These are phyloP conservation scores for Drosophila siamana DNA, from an alignment of 2,888 invertebrate genomes.

Conservation along the genomic window DNA sequence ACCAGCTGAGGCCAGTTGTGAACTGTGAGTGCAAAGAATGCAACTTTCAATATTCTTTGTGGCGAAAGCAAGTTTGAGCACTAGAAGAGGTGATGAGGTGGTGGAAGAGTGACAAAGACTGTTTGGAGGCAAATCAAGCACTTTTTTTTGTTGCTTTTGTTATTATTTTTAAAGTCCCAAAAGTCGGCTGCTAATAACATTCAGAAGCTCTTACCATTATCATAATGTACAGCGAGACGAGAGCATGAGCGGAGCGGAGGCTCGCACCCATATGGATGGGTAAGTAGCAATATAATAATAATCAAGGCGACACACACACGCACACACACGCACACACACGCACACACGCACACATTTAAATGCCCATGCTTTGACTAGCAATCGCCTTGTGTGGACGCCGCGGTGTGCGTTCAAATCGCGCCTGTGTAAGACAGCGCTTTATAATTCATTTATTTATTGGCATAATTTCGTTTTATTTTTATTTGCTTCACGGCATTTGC, in stretches of 20 bases:
- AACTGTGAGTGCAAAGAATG: constrained; percentile 74
- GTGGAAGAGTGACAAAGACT: constrained; percentile 4
- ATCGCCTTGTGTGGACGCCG: constrained; percentile 64
- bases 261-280: constrained; percentile 12
- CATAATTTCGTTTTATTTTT: constrained; percentile 80
- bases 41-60: constrained; percentile 78
- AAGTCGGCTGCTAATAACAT: constrained; percentile 73
- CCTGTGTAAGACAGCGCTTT: constrained; percentile 49
- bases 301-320: constrained; percentile 56
- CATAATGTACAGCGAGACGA: constrained; percentile 59
- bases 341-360: constrained; percentile 71
- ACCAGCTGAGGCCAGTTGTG: too few species aligned
- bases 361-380: constrained; percentile 62
- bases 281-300: constrained; percentile 71
- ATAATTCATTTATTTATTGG: constrained; percentile 82
- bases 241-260: neutral
- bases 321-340: too few species aligned
- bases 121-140: constrained; percentile 21
- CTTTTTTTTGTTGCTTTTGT: constrained; percentile 65
- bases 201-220: constrained; percentile 77
- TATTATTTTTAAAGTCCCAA: constrained; percentile 75
- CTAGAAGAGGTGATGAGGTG: too few species aligned
- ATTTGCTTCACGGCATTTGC: constrained; percentile 67
- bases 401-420: too few species aligned
- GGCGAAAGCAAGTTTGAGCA: constrained; percentile 17